Conservation (phyloP, 2,113 vertebrate species). For the Prunella himalayana region DNA sequence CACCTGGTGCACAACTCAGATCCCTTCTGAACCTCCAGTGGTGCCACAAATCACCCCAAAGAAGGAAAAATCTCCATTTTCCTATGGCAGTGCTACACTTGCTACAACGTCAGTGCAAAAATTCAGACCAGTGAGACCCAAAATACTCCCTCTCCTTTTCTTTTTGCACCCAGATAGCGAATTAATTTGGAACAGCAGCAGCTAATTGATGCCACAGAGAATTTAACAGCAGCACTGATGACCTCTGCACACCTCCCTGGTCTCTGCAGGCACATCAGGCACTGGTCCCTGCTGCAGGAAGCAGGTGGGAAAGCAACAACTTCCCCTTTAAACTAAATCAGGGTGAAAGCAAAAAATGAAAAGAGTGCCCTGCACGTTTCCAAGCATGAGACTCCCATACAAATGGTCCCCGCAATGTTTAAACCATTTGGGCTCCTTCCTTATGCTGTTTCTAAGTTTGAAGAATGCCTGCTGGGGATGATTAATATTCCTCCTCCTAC, state of each 20-base stretch:
- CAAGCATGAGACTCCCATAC: slow-evolving; percentile 30
- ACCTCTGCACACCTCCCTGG: background rate
- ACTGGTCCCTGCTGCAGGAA: background rate
- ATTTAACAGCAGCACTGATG: background rate
- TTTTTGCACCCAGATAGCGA: background rate
- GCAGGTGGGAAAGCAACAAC: background rate
- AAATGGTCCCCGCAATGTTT: slow-evolving; percentile 40
- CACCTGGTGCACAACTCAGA: fast-evolving
- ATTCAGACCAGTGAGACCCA: background rate
- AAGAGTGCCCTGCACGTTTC: slow-evolving; percentile 31
- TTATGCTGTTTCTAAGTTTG: slow-evolving; percentile 49
- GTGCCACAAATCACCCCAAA: background rate
- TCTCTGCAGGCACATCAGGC: background rate
- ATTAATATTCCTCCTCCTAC: slow-evolving; percentile 53
- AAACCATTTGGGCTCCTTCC: slow-evolving; percentile 57
- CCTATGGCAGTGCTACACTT: background rate
- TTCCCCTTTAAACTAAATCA: background rate
- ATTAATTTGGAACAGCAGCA: background rate
- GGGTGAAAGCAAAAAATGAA: background rate
- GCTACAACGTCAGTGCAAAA: background rate
- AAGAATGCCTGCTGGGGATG: slow-evolving; percentile 45
- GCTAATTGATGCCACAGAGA: background rate
- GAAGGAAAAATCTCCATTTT: background rate
- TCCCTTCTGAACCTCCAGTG: fast-evolving
- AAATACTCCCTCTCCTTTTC: background rate